Conservation (phyloP, 64 coral and sea anemone species). For the Montipora foliosa region DNA sequence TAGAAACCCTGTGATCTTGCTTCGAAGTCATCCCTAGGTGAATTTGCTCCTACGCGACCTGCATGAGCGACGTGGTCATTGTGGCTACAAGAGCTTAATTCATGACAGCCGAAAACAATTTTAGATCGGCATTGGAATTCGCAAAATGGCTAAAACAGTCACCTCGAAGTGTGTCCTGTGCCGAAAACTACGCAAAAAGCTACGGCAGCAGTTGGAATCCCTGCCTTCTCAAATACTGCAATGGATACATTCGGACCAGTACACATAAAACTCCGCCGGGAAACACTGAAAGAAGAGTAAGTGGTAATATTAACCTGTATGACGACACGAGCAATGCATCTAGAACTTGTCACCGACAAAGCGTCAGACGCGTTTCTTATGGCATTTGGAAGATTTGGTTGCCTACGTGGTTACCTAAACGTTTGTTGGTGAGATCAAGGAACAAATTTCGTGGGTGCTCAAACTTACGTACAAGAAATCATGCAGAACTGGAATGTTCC, state of each 20-base stretch:
- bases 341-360: slow-evolving; percentile 32
- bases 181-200: slow-evolving; percentile 24
- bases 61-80: slow-evolving; percentile 29
- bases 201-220: too few relatives aligned
- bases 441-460: slow-evolving; percentile 14
- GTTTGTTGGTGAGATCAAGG: slow-evolving; percentile 33
- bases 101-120: slow-evolving; percentile 53
- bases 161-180: slow-evolving; percentile 27
- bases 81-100: slow-evolving; percentile 44
- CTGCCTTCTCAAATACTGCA: too few relatives aligned
- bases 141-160: slow-evolving; percentile 6
- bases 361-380: slow-evolving; percentile 15
- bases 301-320: slow-evolving; percentile 55
- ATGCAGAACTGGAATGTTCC: not conserved
- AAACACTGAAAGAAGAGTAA: slow-evolving; percentile 72
- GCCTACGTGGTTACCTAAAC: not conserved
- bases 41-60: not conserved
- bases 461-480: slow-evolving; percentile 10
- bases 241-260: too few relatives aligned
- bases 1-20: not conserved
- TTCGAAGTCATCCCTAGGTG: slow-evolving; percentile 3
- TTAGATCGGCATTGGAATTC: slow-evolving; percentile 35
- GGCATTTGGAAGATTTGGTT: slow-evolving; percentile 32
- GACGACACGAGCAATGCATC: slow-evolving; percentile 46
- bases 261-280: not conserved